Conservation (phyloP, 2,888 invertebrate genomes). For the Elysia crispata region DNA sequence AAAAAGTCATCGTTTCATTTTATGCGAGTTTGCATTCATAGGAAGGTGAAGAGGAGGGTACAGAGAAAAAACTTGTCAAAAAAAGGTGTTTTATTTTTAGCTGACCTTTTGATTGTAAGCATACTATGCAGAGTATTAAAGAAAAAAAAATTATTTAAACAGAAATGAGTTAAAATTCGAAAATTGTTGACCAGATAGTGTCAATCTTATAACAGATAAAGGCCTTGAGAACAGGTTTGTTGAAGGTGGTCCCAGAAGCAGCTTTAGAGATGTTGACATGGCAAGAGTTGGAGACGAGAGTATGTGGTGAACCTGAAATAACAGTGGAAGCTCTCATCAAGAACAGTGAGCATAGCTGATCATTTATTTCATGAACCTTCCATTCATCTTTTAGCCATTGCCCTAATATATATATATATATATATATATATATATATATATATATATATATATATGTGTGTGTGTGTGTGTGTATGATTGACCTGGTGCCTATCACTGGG, state of each 20-base stretch:
- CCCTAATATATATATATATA: background rate
- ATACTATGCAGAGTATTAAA: too few species aligned
- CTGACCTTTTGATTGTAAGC: too few species aligned
- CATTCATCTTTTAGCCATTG: background rate
- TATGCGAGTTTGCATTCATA: too few species aligned
- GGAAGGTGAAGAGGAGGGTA: too few species aligned
- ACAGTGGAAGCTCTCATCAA: conserved; percentile 73
- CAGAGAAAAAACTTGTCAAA: too few species aligned
- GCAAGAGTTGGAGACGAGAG: conserved; percentile 75
- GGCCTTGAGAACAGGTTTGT: conserved; percentile 72
- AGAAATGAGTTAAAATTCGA: too few species aligned
- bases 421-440: background rate
- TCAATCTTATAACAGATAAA: conserved; percentile 58
- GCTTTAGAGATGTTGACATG: conserved; percentile 75
- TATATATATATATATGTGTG: too few species aligned
- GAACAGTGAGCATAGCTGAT: conserved; percentile 65
- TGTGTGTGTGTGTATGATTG: too few species aligned
- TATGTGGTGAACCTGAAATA: conserved; percentile 76
- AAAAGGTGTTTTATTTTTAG: too few species aligned
- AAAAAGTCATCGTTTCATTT: too few species aligned
- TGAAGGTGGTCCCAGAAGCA: conserved; percentile 75
- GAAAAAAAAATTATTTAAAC: too few species aligned
- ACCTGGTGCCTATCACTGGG: background rate
- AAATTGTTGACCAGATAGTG: too few species aligned
- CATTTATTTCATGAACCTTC: background rate